phyloP scores from a whole-genome alignment of 2,797 vertebrate species.

The Sebastes kiyomatsui region DNA sequence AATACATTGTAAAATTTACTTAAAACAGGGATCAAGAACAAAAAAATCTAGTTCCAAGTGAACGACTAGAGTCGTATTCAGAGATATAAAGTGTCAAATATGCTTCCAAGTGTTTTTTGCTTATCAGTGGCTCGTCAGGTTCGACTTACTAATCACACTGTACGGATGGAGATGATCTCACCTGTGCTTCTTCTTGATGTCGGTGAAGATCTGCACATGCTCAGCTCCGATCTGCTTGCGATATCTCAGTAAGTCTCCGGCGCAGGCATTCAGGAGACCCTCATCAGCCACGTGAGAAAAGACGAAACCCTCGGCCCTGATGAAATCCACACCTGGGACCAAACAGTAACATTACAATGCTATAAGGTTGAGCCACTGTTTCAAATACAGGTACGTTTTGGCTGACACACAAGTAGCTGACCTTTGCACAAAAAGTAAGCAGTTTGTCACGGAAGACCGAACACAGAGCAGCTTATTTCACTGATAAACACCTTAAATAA shows the following conservation, averaged over 20 bases:
- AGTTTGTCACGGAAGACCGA: background rate
- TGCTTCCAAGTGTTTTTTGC: too few relatives aligned
- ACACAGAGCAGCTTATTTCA: background rate
- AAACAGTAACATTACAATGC: background rate
- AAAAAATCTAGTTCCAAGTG: background rate
- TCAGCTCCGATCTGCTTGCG: constrained; percentile 88
- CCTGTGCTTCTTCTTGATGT: constrained; percentile 94
- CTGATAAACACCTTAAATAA: background rate
- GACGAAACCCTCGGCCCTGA: constrained; percentile 87
- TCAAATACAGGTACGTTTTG: background rate
- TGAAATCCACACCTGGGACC: constrained; percentile 84
- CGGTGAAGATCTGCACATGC: constrained; percentile 88
- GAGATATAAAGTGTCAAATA: background rate
- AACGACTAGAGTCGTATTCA: background rate
- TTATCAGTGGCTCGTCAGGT: background rate
- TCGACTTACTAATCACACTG: background rate
- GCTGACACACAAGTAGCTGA: background rate
- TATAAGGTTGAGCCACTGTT: background rate
- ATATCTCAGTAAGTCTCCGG: constrained; percentile 87
- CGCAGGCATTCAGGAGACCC: constrained; percentile 89
- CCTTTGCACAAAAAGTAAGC: background rate
- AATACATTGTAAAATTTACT: background rate
- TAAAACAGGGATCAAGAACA: background rate
- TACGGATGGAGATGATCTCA: constrained; percentile 54
- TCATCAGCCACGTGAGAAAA: constrained; percentile 88